Conservation (phyloP, 2,888 invertebrate genomes). For the Monochamus alternatus region DNA sequence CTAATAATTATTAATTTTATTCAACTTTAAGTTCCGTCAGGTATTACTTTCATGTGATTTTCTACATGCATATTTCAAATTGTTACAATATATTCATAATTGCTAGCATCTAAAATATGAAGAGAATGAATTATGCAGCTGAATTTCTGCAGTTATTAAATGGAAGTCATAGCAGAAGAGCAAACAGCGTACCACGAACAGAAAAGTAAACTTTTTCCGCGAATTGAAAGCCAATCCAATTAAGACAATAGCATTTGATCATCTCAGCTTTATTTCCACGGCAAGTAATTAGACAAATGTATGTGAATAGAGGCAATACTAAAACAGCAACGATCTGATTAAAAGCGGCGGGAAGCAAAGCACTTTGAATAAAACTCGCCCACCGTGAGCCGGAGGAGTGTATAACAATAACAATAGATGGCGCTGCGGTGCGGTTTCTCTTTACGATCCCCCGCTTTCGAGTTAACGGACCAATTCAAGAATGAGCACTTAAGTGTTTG, state of each 20-base stretch:
- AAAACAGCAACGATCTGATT: slow-evolving; percentile 46
- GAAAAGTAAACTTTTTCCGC: slow-evolving; percentile 25
- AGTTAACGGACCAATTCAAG: slow-evolving; percentile 31
- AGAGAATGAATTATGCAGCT: neutral
- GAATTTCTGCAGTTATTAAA: neutral
- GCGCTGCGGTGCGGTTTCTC: slow-evolving; percentile 31
- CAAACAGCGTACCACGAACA: slow-evolving; percentile 21
- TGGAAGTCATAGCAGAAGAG: neutral
- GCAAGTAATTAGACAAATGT: slow-evolving; percentile 46
- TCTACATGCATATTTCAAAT: too few species aligned
- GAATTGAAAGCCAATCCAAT: slow-evolving; percentile 40
- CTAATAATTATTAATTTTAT: too few species aligned
- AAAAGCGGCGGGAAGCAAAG: slow-evolving; percentile 47
- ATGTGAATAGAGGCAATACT: slow-evolving; percentile 46
- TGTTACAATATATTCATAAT: too few species aligned
- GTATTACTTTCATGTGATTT: too few species aligned
- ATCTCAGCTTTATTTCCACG: slow-evolving; percentile 26
- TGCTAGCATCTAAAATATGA: neutral
- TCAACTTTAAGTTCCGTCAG: too few species aligned
- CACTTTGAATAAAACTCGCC: slow-evolving; percentile 48
- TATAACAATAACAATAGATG: slow-evolving; percentile 49
- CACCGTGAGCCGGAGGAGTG: slow-evolving; percentile 28
- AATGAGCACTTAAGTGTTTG: slow-evolving; percentile 22
- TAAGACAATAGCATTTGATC: slow-evolving; percentile 31
- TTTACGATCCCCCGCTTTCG: slow-evolving; percentile 29